phyloP scores from a whole-genome alignment of 2,113 vertebrate species.

The Cercopithecus mona region DNA sequence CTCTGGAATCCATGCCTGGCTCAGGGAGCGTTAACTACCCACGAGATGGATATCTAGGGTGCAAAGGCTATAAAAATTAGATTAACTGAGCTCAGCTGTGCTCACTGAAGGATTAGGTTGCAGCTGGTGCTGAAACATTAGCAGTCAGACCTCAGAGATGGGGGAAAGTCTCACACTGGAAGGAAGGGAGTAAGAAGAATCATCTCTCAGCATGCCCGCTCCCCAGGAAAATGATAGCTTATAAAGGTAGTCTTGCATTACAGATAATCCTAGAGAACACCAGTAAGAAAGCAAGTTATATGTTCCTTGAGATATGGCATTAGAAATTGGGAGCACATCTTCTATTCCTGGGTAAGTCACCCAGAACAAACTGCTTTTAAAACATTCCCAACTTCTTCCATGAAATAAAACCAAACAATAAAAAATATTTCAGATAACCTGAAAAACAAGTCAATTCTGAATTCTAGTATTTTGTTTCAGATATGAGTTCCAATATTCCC shows the following conservation, averaged over 20 bases:
- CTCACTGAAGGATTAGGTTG: slow-evolving; percentile 43
- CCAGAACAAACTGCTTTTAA: neutral
- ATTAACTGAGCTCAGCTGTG: slow-evolving; percentile 77
- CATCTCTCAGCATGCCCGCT: slow-evolving; percentile 14
- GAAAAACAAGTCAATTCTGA: slow-evolving; percentile 35
- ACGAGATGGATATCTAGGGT: slow-evolving; percentile 74
- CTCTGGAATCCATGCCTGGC: slow-evolving; percentile 64
- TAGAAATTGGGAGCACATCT: neutral
- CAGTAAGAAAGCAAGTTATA: neutral
- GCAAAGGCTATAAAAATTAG: slow-evolving; percentile 78
- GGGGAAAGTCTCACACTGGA: slow-evolving; percentile 25
- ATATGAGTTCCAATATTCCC: neutral
- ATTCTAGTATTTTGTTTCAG: neutral
- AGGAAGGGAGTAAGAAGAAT: slow-evolving; percentile 9
- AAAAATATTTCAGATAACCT: neutral
- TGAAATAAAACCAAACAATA: neutral
- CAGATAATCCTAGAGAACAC: neutral
- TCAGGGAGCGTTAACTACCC: slow-evolving; percentile 58
- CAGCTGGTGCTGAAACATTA: neutral
- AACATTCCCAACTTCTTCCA: neutral
- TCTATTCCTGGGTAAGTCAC: neutral
- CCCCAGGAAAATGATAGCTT: slow-evolving; percentile 33
- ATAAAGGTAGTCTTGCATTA: neutral
- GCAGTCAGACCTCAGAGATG: slow-evolving; percentile 37
- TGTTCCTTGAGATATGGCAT: neutral